Percentiles rank a stretch among this genome's conserved stretches.
These are phyloP conservation scores for Cantharis nigra DNA, from an alignment of 2,888 invertebrate genomes.

Conservation along the genomic window DNA sequence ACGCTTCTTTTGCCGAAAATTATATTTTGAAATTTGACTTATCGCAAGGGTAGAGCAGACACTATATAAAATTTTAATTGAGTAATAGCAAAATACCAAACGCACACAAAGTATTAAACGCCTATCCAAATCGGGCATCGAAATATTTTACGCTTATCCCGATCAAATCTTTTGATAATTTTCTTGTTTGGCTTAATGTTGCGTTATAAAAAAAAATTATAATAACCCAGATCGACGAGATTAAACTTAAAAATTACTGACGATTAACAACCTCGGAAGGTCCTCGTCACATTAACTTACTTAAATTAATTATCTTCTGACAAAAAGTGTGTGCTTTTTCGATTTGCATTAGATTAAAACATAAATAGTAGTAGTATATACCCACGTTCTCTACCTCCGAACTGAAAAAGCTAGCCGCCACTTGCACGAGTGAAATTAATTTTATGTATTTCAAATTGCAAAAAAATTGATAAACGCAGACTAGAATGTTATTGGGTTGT, in stretches of 20 bases:
- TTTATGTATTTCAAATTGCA: no score
- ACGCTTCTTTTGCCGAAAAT: slow-evolving; percentile 13
- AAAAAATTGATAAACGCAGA: no score
- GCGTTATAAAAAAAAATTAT: background rate
- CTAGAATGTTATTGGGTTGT: no score
- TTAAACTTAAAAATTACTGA: background rate
- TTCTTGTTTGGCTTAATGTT: background rate
- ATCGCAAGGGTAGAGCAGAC: background rate
- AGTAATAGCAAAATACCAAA: background rate
- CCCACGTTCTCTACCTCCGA: background rate
- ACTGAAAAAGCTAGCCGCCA: background rate
- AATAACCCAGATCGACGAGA: background rate
- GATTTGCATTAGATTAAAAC: no score
- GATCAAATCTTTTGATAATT: background rate
- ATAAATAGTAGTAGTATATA: no score
- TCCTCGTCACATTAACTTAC: background rate
- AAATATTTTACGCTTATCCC: background rate
- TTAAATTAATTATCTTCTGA: background rate
- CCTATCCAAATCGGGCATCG: background rate
- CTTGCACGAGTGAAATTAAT: background rate
- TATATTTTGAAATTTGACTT: slow-evolving; percentile 17
- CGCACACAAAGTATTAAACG: background rate
- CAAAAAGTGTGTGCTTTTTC: no score
- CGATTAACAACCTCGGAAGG: background rate
- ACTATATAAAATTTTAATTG: background rate